Evolutionary conservation across 1,140 invertebrate species (phyloP).

Genomic region (Phymastichus coffea): DNA sequence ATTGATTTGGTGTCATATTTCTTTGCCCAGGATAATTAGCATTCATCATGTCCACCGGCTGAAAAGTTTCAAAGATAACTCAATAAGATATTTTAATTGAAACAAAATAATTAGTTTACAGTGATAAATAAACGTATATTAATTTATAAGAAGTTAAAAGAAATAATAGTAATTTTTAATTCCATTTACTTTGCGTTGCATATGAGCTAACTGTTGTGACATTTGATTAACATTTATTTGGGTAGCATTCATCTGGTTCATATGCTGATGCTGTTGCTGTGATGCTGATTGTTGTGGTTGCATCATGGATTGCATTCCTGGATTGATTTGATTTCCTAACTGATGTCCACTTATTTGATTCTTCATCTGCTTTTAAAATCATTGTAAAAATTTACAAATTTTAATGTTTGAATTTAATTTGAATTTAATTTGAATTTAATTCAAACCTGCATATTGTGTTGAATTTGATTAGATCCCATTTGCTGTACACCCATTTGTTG

Average conservation of each 20-base stretch:
- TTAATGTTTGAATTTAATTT: not conserved
- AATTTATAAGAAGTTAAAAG: not conserved
- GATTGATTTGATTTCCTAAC: constrained; percentile 36
- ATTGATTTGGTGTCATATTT: constrained; percentile 66
- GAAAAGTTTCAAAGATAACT: constrained; percentile 1
- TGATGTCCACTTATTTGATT: constrained; percentile 52
- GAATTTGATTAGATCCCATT: constrained; percentile 43
- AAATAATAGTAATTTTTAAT: not conserved
- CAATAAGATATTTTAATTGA: not conserved
- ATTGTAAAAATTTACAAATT: not conserved
- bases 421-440: not conserved
- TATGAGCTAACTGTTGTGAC: constrained; percentile 56
- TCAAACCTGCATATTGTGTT: constrained; percentile 47
- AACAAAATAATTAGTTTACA: not conserved
- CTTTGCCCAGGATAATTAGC: constrained; percentile 55
- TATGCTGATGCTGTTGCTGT: constrained; percentile 41
- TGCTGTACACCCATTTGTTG: constrained; percentile 27
- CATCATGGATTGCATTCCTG: constrained; percentile 50
- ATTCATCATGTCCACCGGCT: constrained; percentile 53
- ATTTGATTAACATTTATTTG: constrained; percentile 47
- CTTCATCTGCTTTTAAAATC: constrained; percentile 49
- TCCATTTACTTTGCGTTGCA: constrained; percentile 51
- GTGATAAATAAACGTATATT: not conserved
- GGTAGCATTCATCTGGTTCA: constrained; percentile 33
- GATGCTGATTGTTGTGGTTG: constrained; percentile 41